These are phyloP conservation scores for Platysteira castanea DNA, from an alignment of 2,113 vertebrate genomes.

Conservation along the genomic window DNA sequence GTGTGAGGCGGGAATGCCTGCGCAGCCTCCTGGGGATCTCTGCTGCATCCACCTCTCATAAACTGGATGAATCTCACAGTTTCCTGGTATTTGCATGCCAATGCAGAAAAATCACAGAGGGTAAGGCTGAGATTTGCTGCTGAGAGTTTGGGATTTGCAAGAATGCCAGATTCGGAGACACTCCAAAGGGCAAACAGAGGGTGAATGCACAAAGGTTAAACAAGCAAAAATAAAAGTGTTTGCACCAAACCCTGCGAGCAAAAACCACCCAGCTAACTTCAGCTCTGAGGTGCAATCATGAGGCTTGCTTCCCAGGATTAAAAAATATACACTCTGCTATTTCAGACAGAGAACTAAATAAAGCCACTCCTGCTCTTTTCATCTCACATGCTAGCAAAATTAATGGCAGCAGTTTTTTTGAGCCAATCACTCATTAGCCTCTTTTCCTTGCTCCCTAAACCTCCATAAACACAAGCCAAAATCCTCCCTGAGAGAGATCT, in stretches of 20 bases:
- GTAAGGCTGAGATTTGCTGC: background rate
- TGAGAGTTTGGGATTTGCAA: background rate
- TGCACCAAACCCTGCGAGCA: background rate
- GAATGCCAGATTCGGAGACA: background rate
- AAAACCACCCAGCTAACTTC: background rate
- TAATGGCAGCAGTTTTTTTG: background rate
- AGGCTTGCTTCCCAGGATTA: background rate
- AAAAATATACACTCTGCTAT: background rate
- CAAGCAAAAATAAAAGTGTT: background rate
- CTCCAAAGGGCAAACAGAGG: background rate
- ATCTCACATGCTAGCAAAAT: background rate
- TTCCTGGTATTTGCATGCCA: background rate
- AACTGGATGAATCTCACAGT: background rate
- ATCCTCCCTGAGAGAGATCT: conserved; percentile 16
- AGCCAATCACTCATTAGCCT: background rate
- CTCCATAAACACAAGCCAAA: background rate
- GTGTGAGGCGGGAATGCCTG: background rate
- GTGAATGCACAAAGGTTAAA: background rate
- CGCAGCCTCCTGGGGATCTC: background rate
- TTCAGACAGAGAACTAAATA: conserved; percentile 35
- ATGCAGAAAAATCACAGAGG: background rate
- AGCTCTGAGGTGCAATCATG: background rate
- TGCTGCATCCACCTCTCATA: background rate
- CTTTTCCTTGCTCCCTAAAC: conserved; percentile 24
- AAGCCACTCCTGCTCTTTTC: background rate